Evolutionary conservation across 2,888 invertebrate species (phyloP), one percentile per base, ranked within the genome.

Genomic region (Synergus gifuensis): DNA sequence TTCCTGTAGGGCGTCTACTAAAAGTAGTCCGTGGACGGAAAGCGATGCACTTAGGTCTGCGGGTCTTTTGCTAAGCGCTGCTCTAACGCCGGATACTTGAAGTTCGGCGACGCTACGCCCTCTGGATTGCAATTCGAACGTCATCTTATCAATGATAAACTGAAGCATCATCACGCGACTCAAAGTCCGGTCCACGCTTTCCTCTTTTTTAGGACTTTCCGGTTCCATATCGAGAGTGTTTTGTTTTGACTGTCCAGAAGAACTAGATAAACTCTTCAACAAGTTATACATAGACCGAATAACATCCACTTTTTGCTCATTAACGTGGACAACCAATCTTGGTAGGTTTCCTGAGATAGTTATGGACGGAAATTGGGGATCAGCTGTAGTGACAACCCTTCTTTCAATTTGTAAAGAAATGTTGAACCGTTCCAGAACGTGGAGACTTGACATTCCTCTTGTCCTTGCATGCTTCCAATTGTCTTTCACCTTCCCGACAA

Each of bases 1-100:
- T 18, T 98, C 98, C 93, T 99, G 98, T 91, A 98, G 94, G 76
- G 98, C 98, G 93, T 99, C 99, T 4, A 98, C 98, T 78, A 99
- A 93, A 79, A 99, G 94, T 86, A 99, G 94, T 87, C 98, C 98
- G 92, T 98, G 98, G 73, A 99, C 98, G 14, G 97, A 97, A 82
- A 98, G 94, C 2, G 96, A 95, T 62, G 98, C 93, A 85, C 95
- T 95, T 5, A 96, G 94, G 91, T 98, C 97, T 22, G 94, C 94
- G 0, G 96, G 95, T 60, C 97, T 94, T 90, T 96, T 96, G 42
- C 95, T 95, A 83, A 96, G 93, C 9, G 96, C 95, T 54, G 96
- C 95, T 88, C 95, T 95, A 62, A 98, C 98, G 42, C 98, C 98
- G 80, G 96, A 95, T 46, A 98, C 97, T 93, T 98, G 98, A 79